A percentile compares a stretch with the other conserved stretches of the same genome.
Evolutionary conservation across 2,113 vertebrate species (phyloP).

Genomic region (Crotalus helleri): DNA sequence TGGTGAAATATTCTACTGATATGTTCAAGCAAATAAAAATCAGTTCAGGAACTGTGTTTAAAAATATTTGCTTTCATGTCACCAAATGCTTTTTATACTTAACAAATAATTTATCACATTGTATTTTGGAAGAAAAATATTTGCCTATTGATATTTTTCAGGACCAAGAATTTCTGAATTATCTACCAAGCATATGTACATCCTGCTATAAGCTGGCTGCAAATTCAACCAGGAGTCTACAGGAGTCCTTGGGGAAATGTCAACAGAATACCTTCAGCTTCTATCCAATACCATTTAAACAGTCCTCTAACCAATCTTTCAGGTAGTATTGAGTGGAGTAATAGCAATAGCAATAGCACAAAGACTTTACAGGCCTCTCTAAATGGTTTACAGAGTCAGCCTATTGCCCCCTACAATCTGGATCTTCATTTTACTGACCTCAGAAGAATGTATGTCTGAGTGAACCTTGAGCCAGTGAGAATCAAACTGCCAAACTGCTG

Average conservation of each 20-base stretch:
- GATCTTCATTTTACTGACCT: no score
- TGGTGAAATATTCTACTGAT: neutral
- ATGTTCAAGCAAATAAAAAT: conserved; percentile 5
- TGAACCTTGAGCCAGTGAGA: no score
- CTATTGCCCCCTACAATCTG: no score
- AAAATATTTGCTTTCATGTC: neutral
- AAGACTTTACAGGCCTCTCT: no score
- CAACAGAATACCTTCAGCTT: neutral
- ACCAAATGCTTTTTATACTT: neutral
- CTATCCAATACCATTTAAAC: neutral
- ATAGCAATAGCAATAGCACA: no score
- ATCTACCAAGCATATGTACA: neutral
- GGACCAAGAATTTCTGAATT: neutral
- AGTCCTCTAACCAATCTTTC: neutral
- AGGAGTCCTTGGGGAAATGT: neutral
- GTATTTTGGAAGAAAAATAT: neutral
- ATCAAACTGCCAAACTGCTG: no score
- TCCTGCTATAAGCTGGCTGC: neutral
- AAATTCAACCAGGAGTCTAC: neutral
- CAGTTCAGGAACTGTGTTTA: neutral
- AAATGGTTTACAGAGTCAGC: no score
- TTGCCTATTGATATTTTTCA: neutral
- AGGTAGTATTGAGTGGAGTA: neutral
- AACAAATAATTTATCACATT: neutral
- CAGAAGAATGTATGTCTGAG: no score